Conservation (phyloP, 1,140 invertebrate species). For the Caerostris extrusa region DNA sequence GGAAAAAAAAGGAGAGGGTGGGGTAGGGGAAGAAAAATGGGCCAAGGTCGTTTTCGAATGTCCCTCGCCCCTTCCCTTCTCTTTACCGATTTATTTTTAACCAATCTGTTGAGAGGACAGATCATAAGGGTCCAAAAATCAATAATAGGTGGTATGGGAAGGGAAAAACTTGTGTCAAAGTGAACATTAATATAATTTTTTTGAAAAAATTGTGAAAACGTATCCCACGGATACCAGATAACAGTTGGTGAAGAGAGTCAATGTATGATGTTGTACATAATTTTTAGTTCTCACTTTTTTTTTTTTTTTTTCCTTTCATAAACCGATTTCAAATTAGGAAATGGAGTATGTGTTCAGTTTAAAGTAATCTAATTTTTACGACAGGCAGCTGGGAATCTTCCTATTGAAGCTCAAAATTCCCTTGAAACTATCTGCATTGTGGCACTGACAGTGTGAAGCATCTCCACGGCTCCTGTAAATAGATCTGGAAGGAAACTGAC, state of each 20-base stretch:
- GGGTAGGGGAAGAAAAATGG: slow-evolving; percentile 30
- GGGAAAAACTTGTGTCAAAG: slow-evolving; percentile 53
- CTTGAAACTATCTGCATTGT: neutral
- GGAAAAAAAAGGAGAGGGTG: too few species aligned
- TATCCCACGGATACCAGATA: slow-evolving; percentile 72
- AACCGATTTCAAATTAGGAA: slow-evolving; percentile 44
- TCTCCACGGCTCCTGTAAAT: neutral
- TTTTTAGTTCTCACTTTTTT: neutral
- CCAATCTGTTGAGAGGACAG: slow-evolving; percentile 51
- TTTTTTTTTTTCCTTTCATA: neutral
- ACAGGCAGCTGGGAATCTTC: slow-evolving; percentile 7
- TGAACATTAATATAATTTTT: slow-evolving; percentile 72
- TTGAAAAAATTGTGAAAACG: slow-evolving; percentile 47
- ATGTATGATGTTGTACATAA: neutral
- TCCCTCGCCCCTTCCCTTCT: slow-evolving; percentile 20
- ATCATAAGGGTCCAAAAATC: slow-evolving; percentile 72
- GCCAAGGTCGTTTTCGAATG: slow-evolving; percentile 71
- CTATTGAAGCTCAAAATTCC: neutral
- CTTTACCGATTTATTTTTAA: slow-evolving; percentile 67
- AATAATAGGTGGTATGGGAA: slow-evolving; percentile 66
- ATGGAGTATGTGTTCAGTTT: slow-evolving; percentile 14
- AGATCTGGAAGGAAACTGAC: neutral
- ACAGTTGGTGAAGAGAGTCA: slow-evolving; percentile 50
- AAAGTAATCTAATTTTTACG: slow-evolving; percentile 32
- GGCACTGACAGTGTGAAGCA: neutral